phyloP scores from a whole-genome alignment of 2,797 vertebrate species.

The Peromyscus eremicus region DNA sequence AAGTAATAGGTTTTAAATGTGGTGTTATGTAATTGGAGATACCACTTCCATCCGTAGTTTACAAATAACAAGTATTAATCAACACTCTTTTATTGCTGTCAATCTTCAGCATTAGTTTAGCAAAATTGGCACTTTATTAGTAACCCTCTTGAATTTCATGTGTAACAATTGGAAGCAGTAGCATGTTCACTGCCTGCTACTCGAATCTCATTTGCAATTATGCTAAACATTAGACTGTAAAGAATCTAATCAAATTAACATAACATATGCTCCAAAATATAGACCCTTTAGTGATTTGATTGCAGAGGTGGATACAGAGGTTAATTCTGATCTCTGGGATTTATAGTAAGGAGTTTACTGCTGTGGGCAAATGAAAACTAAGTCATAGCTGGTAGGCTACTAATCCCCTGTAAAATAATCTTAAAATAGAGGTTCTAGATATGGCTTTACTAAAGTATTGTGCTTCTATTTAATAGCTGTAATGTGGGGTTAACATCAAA shows the following conservation, averaged over 20 bases:
- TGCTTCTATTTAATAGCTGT: constrained; percentile 3
- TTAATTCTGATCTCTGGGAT: constrained; percentile 42
- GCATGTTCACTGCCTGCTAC: constrained; percentile 40
- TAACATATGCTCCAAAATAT: constrained; percentile 37
- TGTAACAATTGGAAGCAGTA: constrained; percentile 15
- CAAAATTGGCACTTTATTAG: constrained; percentile 51
- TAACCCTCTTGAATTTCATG: constrained; percentile 60
- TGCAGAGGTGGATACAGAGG: constrained; percentile 21
- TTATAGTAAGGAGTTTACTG: constrained; percentile 26
- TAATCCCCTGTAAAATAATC: background rate
- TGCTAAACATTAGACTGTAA: constrained; percentile 62
- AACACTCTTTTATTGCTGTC: constrained; percentile 35
- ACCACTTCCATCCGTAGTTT: constrained; percentile 55
- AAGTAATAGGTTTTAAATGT: constrained; percentile 75
- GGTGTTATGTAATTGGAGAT: constrained; percentile 41
- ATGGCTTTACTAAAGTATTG: background rate
- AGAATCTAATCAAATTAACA: constrained; percentile 63
- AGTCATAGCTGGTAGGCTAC: background rate
- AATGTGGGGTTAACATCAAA: background rate
- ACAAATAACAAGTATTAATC: constrained; percentile 67
- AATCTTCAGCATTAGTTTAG: constrained; percentile 53
- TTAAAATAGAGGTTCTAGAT: background rate
- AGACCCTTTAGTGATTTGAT: constrained; percentile 57
- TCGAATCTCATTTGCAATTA: constrained; percentile 70
- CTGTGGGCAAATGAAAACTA: constrained; percentile 46